Base-by-base conservation (phyloP, 2,888 invertebrate species). In the Allygus modestus region DNA sequence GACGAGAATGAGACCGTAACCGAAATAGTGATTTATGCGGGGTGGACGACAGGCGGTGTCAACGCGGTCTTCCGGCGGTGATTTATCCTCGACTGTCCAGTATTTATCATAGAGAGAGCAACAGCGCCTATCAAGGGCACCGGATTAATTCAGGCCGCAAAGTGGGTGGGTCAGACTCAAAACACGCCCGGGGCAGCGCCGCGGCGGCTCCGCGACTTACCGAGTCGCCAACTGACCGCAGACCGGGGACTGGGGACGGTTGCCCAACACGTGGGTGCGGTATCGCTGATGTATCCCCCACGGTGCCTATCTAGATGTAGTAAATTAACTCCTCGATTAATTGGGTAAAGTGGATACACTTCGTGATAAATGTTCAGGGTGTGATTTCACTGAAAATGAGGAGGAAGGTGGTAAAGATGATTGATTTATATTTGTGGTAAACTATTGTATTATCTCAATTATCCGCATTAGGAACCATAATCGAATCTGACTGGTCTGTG, bases 61-160 rank as follows among this genome's bases (percentile, higher is more conserved):
- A 43, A 77, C 46, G 77, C 28, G 0, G 71, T 43, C 73, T 73
- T 46, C 77, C 77, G 46, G 77, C 11, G 0, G 41, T 5, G 77
- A 51, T 77, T 77, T 51, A 77, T 77, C n/a, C 2, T 28, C 9
- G 5, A 26, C 17, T 9, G 77, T 77, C 77, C 51, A 17, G 77
- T 77, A 51, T 77, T 77, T 77, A 77, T 77, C 77, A 77, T 77
- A 77, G 77, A 28, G 71, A 77, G 77, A 28, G 71, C 65, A 11
- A 23, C 61, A 33, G 71, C 28, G 26, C 4, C 51, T 28, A 77
- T 46, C 77, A 51, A 75, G 73, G 73, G 20, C 73, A 28, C 46
- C 11, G 31, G 51, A 77, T 23, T 51, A 71, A 71, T 71, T 41
- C 41, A 23, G 69, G 37, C 33, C 69, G 37, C 69, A n/a, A 23